phyloP scores from a whole-genome alignment of 1,140 invertebrate species.

The Muscidifurax raptorellus region DNA sequence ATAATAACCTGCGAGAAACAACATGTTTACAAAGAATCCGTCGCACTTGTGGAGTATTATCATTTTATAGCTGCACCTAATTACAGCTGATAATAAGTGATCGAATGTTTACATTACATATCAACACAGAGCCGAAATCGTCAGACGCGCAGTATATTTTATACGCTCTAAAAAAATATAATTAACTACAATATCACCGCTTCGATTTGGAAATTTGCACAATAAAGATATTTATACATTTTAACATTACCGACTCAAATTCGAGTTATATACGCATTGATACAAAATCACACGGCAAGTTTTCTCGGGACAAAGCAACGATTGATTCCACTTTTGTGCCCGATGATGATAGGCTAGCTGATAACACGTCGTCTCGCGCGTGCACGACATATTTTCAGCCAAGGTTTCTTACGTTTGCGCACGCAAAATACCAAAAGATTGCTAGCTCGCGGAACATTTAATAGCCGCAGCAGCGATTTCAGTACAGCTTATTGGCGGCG shows the following conservation, averaged over 20 bases:
- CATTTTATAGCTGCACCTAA: background rate
- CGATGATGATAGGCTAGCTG: background rate
- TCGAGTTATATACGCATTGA: too few relatives aligned
- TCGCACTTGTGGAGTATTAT: too few relatives aligned
- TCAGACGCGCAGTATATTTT: too few relatives aligned
- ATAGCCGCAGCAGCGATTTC: background rate
- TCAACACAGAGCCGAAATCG: background rate
- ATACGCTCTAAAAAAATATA: too few relatives aligned
- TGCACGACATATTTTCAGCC: background rate
- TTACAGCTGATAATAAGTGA: background rate
- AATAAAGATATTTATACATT: too few relatives aligned
- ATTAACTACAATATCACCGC: too few relatives aligned
- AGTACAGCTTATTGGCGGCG: background rate
- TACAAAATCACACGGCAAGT: too few relatives aligned
- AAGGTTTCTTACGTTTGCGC: background rate
- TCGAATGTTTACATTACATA: background rate
- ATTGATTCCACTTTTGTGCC: background rate
- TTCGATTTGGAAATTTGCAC: too few relatives aligned
- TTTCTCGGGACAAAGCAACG: background rate
- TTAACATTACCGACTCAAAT: too few relatives aligned
- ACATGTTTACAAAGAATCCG: background rate
- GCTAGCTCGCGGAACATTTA: background rate
- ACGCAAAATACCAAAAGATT: background rate
- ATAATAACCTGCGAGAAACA: background rate
- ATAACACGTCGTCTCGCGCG: background rate